Percentiles rank a stretch among this genome's conserved stretches.
Conservation (phyloP, 2,797 vertebrate species). For the Peromyscus aztecus region DNA sequence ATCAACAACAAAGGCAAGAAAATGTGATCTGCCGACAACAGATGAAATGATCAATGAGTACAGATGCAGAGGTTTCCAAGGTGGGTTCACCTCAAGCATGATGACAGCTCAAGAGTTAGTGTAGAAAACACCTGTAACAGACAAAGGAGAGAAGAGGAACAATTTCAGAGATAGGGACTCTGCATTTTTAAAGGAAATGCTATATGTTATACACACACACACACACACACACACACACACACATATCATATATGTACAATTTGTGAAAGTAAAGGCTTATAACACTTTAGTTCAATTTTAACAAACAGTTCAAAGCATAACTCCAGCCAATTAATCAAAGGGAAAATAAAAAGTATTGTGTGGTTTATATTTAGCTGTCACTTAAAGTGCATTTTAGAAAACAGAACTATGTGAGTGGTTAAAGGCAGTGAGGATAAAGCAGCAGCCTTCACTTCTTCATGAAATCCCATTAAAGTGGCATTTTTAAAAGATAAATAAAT, state of each 20-base stretch:
- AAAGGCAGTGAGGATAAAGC: neutral
- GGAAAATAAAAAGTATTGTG: neutral
- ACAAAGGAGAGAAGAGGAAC: neutral
- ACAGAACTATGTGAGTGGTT: neutral
- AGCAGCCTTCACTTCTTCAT: neutral
- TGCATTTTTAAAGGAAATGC: neutral
- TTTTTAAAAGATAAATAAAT: slow-evolving; percentile 7
- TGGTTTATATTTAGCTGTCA: slow-evolving; percentile 14
- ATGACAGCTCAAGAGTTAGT: neutral
- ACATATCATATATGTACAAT: neutral
- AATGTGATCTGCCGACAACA: neutral
- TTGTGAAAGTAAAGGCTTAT: neutral
- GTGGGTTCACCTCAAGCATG: neutral
- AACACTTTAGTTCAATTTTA: neutral
- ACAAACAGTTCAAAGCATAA: neutral
- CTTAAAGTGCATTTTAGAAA: neutral
- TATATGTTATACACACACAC: neutral
- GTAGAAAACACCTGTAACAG: neutral
- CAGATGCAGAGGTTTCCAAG: neutral
- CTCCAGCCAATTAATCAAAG: neutral
- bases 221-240: neutral
- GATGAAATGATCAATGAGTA: neutral
- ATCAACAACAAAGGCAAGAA: neutral
- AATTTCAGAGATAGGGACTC: neutral
- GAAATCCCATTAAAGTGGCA: neutral